Percentiles rank a stretch among this genome's conserved stretches.
phyloP scores from a whole-genome alignment of 2,113 vertebrate genomes.

The Semnornis frantzii region DNA sequence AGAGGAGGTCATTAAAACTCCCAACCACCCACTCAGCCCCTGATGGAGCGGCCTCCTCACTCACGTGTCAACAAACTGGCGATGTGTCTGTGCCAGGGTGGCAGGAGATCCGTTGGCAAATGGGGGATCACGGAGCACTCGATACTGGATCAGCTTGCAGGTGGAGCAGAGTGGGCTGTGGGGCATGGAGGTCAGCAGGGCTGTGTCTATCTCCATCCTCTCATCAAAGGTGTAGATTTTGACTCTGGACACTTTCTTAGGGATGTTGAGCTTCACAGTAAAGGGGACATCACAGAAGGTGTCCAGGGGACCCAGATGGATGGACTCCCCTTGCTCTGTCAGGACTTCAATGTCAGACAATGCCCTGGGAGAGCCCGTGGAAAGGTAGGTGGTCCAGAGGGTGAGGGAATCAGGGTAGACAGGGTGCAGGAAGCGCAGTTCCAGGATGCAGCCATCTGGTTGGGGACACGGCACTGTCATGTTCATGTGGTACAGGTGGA shows the following conservation, averaged over 20 bases:
- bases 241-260: constrained; percentile 80
- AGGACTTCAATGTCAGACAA: constrained; percentile 87
- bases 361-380: constrained; percentile 74
- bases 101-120: constrained; percentile 70
- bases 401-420: constrained; percentile 84
- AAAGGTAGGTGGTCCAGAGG: constrained; percentile 93
- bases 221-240: constrained; percentile 93
- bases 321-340: constrained; percentile 78
- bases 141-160: constrained; percentile 85
- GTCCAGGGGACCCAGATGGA: constrained; percentile 86
- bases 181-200: constrained; percentile 85
- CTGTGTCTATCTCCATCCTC: constrained; percentile 93
- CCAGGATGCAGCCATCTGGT: constrained; percentile 87
- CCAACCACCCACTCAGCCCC: not conserved
- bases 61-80: constrained; percentile 87
- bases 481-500: constrained; percentile 91
- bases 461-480: constrained; percentile 91
- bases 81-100: constrained; percentile 66
- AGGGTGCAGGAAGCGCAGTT: constrained; percentile 84
- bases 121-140: constrained; percentile 81
- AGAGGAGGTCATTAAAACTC: not conserved
- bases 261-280: constrained; percentile 82
- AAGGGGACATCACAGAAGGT: constrained; percentile 92
- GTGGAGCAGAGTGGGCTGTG: constrained; percentile 81
- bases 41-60: not conserved